Evolutionary conservation across 2,888 invertebrate genomes (phyloP).

Genomic region (Lasius fuliginosus): DNA sequence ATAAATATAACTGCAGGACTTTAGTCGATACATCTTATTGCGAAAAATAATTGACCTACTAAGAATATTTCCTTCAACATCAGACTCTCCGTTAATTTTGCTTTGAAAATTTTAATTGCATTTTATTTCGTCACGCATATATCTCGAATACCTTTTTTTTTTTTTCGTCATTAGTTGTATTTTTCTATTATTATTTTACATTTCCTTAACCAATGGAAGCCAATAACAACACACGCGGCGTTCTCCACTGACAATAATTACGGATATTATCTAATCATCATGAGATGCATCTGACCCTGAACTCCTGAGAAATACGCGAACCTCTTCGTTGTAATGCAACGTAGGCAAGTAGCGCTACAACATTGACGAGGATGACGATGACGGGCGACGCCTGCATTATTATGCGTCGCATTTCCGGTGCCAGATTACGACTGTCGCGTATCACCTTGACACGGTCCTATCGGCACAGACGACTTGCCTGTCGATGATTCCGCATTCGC

Average conservation of each 20-base stretch:
- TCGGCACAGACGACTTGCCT: constrained; percentile 46
- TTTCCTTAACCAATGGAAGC: background rate
- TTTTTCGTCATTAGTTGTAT: background rate
- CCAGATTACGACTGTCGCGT: constrained; percentile 65
- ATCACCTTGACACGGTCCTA: constrained; percentile 68
- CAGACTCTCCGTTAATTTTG: no score
- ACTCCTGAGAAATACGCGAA: constrained; percentile 51
- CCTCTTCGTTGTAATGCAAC: constrained; percentile 24
- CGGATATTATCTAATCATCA: constrained; percentile 51
- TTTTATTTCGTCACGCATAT: background rate
- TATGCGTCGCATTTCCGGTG: constrained; percentile 76
- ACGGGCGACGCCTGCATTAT: constrained; percentile 70
- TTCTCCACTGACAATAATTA: constrained; percentile 35
- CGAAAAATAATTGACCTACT: background rate
- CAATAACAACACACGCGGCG: background rate
- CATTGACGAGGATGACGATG: constrained; percentile 50
- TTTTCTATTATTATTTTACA: background rate
- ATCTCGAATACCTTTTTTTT: background rate
- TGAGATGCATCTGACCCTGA: constrained; percentile 46
- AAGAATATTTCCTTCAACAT: background rate
- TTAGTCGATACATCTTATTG: constrained; percentile 1
- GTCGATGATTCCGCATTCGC: constrained; percentile 46
- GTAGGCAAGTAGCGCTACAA: constrained; percentile 32
- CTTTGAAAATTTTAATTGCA: background rate
- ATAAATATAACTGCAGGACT: background rate